Evolutionary conservation across 1,140 invertebrate species (phyloP), one percentile per base, ranked within the genome.

Genomic region (Caerostris darwini): DNA sequence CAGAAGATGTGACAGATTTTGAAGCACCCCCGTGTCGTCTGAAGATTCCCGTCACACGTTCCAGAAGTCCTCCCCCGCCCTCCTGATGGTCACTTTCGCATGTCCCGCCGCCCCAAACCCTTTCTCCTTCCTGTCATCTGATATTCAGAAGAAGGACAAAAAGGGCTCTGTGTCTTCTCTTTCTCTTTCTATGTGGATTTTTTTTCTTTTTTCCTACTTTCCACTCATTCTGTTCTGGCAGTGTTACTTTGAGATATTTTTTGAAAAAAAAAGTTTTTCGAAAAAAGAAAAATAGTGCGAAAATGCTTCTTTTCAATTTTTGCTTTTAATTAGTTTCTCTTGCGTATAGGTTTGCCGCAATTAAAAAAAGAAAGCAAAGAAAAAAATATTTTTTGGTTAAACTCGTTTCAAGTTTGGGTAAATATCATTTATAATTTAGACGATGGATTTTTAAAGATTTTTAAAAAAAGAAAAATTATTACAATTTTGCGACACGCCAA

Each of bases 11-110:
- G 34, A 50, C 69, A 77, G 69, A 50, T 77, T 50, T 19, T 77
- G 69, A 77, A 34, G 69, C 69, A 77, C 34, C 7, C 53, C 3
- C 58, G 4, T 87, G n/a, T 53, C 56, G 61, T 87, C 7, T 50
- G 58, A 5, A 8, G 5, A 3, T 10, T 3, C 7, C 81, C 81
- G 10, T 54, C n/a, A 77, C 10, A n/a, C 85, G 12, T 64, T 61
- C 19, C 19, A 34, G 58, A 50, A 61, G 58, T 64, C 19, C 34
- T 61, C 14, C 58, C n/a, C 57, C n/a, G 34, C 2, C 85, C 34
- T 64, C 50, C 85, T 61, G 64, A 87, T 87, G 85, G 85, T 87
- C 85, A 87, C 85, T 87, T 61, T 87, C 85, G 17, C 85, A 61
- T 8, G 85, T 34, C 64, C 85, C 50, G n/a, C 34, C 64, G 57